Conservation (phyloP, 2,888 invertebrate species). For the Drosophila histrio region DNA sequence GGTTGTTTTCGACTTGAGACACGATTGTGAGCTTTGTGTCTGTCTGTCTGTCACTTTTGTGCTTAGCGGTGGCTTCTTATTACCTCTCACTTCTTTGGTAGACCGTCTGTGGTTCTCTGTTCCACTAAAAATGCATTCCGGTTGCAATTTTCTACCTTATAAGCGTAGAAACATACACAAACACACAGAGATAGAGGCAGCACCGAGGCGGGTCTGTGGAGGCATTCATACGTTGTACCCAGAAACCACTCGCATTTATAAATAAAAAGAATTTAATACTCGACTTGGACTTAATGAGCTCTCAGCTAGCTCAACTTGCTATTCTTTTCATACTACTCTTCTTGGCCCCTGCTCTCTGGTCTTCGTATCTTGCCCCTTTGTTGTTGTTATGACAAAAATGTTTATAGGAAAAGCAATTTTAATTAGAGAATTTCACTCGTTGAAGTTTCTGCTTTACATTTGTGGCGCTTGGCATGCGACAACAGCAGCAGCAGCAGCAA, state of each 20-base stretch:
- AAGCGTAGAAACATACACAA: conserved; percentile 28
- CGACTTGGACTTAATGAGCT: conserved; percentile 65
- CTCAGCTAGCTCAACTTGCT: conserved; percentile 34
- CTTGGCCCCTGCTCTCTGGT: conserved; percentile 3
- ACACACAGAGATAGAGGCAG: conserved; percentile 3
- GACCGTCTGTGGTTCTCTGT: conserved; percentile 23
- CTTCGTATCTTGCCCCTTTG: not conserved
- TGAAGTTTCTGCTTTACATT: conserved; percentile 41
- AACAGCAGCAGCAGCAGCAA: too few relatives aligned
- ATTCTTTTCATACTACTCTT: conserved; percentile 21
- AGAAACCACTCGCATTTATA: conserved; percentile 56
- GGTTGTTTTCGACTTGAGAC: not conserved
- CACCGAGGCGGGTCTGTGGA: conserved; percentile 16
- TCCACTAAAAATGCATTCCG: conserved; percentile 64
- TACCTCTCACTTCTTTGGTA: conserved; percentile 22
- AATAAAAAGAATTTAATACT: conserved; percentile 71
- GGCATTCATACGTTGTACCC: conserved; percentile 42
- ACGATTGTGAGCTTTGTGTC: not conserved
- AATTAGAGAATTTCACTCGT: conserved; percentile 68
- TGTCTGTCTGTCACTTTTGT: conserved; percentile 10
- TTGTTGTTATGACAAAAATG: conserved; percentile 54
- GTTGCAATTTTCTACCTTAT: conserved; percentile 74
- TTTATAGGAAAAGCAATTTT: conserved; percentile 59
- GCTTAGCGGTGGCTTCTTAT: conserved; percentile 26
- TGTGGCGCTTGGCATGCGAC: conserved; percentile 22